Evolutionary conservation across 2,888 invertebrate species (phyloP).

Genomic region (Tineola bisselliella): DNA sequence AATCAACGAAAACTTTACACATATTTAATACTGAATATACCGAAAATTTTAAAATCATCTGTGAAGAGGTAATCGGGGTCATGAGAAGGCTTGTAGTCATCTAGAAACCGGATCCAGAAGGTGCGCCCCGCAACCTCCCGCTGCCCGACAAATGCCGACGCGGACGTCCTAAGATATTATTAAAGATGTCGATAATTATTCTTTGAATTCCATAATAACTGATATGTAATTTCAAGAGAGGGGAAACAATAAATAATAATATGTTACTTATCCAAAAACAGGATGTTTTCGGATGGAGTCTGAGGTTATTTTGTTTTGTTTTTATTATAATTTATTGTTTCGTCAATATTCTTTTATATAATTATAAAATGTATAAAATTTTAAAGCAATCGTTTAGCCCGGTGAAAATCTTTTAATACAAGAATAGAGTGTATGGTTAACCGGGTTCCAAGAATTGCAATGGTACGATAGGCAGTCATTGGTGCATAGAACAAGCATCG

Average conservation of each 20-base stretch:
- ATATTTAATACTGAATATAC: neutral
- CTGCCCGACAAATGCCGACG: neutral
- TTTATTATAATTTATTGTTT: too few relatives aligned
- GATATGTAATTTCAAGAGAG: too few relatives aligned
- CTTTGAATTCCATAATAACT: neutral
- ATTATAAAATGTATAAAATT: too few relatives aligned
- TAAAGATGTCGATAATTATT: neutral
- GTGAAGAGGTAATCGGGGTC: conserved; percentile 11
- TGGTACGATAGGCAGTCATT: conserved; percentile 2
- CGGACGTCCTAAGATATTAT: conserved; percentile 3
- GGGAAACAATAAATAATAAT: too few relatives aligned
- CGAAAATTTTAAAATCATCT: neutral
- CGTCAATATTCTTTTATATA: too few relatives aligned
- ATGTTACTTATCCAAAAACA: too few relatives aligned
- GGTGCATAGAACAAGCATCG: neutral
- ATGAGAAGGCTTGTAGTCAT: conserved; percentile 3
- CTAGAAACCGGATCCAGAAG: conserved; percentile 11
- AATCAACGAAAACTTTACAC: neutral
- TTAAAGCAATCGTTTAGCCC: too few relatives aligned
- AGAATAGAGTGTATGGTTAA: neutral
- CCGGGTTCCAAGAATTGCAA: conserved; percentile 4
- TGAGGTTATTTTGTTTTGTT: too few relatives aligned
- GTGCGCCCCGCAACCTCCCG: neutral
- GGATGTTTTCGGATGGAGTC: too few relatives aligned
- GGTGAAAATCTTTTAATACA: too few relatives aligned